Evolutionary conservation across 2,797 vertebrate genomes (phyloP).

Genomic region (Melanogrammus aeglefinus): DNA sequence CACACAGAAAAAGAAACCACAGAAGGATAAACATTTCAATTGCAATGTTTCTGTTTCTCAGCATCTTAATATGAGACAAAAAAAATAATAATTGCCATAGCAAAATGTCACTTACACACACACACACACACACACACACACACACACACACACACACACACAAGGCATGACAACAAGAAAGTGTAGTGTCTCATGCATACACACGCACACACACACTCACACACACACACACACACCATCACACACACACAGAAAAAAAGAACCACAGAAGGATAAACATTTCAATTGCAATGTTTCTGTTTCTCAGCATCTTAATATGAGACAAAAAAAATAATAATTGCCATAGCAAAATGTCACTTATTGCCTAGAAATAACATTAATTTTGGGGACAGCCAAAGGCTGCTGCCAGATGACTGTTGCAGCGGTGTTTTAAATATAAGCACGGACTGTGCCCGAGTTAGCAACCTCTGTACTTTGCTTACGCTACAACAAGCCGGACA

Average conservation of each 20-base stretch:
- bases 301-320: not conserved
- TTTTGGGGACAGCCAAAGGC: not conserved
- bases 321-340: not conserved
- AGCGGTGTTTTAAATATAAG: not conserved
- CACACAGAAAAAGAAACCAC: conserved; percentile 1
- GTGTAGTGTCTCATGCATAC: too few species aligned
- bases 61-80: not conserved
- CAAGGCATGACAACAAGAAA: too few species aligned
- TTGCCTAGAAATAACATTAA: not conserved
- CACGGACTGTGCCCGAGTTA: not conserved
- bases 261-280: not conserved
- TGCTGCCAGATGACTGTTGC: not conserved
- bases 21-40: not conserved
- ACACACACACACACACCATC: too few species aligned
- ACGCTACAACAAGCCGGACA: not conserved
- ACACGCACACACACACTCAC: too few species aligned
- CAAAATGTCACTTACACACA: not conserved
- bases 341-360: not conserved
- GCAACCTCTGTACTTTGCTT: not conserved
- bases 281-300: too few species aligned
- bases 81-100: not conserved
- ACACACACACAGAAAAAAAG: too few species aligned
- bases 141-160: too few species aligned
- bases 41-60: not conserved
- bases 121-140: too few species aligned